phyloP scores from a whole-genome alignment of 2,113 vertebrate genomes.

The Alces alces region DNA sequence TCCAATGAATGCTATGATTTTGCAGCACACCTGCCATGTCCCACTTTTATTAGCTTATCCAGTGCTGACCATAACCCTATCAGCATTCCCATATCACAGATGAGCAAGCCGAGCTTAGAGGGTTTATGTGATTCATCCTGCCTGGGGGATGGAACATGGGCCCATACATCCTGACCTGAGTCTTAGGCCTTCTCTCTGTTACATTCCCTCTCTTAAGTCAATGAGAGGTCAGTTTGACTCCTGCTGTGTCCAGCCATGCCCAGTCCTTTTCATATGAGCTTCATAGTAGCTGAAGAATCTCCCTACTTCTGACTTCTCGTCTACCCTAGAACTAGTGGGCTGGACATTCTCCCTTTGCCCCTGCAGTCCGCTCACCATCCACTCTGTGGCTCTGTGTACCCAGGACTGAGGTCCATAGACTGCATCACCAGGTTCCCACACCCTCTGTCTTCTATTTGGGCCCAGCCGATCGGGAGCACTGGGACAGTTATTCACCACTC shows the following conservation, averaged over 20 bases:
- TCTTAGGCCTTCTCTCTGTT: not conserved
- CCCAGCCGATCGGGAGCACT: not conserved
- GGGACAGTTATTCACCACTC: not conserved
- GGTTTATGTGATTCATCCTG: not conserved
- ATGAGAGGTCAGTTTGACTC: not conserved
- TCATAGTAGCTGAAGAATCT: not conserved
- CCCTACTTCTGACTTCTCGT: not conserved
- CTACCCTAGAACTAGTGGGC: not conserved
- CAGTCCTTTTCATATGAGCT: not conserved
- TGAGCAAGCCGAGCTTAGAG: not conserved
- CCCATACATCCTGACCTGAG: not conserved
- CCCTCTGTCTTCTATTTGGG: not conserved
- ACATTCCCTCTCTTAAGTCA: not conserved
- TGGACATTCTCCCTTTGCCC: not conserved
- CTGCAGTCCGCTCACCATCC: not conserved
- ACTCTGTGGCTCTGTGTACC: not conserved
- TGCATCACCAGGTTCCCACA: accelerated
- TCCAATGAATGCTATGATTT: not conserved
- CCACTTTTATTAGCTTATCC: accelerated
- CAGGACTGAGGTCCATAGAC: not conserved
- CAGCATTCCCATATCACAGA: not conserved
- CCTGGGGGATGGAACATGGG: not conserved
- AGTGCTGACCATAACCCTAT: not conserved
- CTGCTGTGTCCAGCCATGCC: too few species aligned
- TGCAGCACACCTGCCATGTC: not conserved